phyloP scores from a whole-genome alignment of 1,140 invertebrate genomes.

The Macrocentrus cingulum region DNA sequence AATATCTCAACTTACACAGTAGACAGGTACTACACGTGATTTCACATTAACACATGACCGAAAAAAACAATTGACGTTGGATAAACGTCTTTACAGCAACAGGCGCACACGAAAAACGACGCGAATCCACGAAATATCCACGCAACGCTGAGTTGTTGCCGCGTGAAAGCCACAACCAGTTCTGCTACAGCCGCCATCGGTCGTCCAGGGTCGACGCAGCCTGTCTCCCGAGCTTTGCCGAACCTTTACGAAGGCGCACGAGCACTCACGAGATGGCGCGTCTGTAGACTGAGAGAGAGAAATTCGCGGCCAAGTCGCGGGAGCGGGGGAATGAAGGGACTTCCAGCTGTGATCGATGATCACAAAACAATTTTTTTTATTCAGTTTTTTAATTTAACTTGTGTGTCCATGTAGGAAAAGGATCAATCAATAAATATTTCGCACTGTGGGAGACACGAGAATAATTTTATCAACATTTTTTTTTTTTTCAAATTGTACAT shows the following conservation, averaged over 20 bases:
- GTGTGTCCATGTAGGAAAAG: too few species aligned
- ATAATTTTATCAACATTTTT: too few species aligned
- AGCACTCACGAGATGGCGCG: constrained; percentile 11
- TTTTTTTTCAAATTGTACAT: too few species aligned
- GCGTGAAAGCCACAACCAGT: constrained; percentile 49
- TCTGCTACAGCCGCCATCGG: constrained; percentile 54
- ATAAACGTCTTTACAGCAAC: too few species aligned
- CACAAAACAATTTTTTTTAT: constrained; percentile 8
- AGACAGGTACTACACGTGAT: too few species aligned
- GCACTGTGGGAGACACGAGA: too few species aligned
- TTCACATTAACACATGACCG: too few species aligned
- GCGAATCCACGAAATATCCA: too few species aligned
- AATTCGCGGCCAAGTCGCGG: neutral
- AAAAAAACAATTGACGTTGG: too few species aligned
- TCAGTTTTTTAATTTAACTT: neutral
- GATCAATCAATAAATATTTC: too few species aligned
- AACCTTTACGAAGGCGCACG: constrained; percentile 23
- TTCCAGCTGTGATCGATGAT: constrained; percentile 24
- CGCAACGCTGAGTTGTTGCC: too few species aligned
- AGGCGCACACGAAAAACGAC: neutral
- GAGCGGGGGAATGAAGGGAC: neutral
- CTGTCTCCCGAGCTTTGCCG: constrained; percentile 38
- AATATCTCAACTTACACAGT: too few species aligned
- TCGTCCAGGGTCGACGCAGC: constrained; percentile 47
- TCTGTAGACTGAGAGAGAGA: neutral